A percentile compares a stretch with the other conserved stretches of the same genome.
Evolutionary conservation across 2,797 vertebrate genomes (phyloP).

Genomic region (Siniperca obscura): DNA sequence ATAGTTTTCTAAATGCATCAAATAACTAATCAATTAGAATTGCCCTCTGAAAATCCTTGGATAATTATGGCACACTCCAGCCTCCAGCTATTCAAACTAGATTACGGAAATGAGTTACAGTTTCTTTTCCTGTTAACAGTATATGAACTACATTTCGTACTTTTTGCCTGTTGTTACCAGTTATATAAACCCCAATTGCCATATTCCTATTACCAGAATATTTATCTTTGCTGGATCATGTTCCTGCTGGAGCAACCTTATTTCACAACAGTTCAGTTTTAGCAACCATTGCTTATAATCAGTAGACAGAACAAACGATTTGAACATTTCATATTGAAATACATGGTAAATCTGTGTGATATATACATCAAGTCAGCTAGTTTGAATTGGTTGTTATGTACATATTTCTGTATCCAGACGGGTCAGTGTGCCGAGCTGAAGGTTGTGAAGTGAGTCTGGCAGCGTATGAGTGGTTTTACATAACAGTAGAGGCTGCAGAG

Average conservation of each 20-base stretch:
- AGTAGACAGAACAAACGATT: neutral
- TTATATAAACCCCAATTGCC: neutral
- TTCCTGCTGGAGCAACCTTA: neutral
- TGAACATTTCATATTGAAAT: neutral
- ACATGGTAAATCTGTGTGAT: neutral
- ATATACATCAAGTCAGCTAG: slow-evolving; percentile 3
- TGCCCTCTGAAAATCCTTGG: neutral
- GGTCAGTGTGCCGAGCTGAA: slow-evolving; percentile 53
- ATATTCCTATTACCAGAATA: neutral
- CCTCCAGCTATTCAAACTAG: neutral
- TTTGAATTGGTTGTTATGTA: slow-evolving; percentile 20
- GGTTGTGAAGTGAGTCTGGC: slow-evolving; percentile 60
- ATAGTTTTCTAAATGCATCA: neutral
- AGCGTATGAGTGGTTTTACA: slow-evolving; percentile 59
- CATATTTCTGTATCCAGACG: slow-evolving; percentile 54
- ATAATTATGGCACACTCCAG: neutral
- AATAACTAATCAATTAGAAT: neutral
- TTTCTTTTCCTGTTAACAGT: neutral
- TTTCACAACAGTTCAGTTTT: neutral
- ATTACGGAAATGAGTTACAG: neutral
- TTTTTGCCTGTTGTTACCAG: neutral
- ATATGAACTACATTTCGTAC: too few species aligned
- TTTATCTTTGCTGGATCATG: neutral
- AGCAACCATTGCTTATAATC: neutral
- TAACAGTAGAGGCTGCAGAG: slow-evolving; percentile 53